A percentile compares a stretch with the other conserved stretches of the same genome.
These are phyloP conservation scores for Bradypodion pumilum DNA, from an alignment of 2,797 vertebrate genomes.

Conservation along the genomic window DNA sequence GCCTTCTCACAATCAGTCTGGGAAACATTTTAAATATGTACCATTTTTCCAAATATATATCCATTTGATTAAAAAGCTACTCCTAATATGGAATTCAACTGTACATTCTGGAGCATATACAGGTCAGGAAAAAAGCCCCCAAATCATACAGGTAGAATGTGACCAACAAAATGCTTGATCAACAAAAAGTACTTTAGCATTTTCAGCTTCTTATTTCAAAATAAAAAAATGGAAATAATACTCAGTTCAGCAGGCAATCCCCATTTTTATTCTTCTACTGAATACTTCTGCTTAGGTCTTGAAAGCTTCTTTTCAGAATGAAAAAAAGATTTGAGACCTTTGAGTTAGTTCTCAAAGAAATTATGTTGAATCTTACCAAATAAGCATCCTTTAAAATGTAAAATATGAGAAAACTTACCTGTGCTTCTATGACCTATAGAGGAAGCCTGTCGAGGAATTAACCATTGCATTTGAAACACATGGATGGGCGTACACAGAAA, in stretches of 20 bases:
- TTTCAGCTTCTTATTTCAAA: slow-evolving; percentile 30
- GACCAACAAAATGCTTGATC: not conserved
- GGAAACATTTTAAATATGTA: not conserved
- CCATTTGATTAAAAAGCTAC: slow-evolving; percentile 15
- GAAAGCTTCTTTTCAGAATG: slow-evolving; percentile 42
- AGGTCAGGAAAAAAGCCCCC: not conserved
- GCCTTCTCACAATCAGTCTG: slow-evolving; percentile 10
- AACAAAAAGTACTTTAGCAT: slow-evolving; percentile 3
- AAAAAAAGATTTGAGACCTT: slow-evolving; percentile 34
- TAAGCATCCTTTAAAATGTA: slow-evolving; percentile 38
- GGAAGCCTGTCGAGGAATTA: not conserved
- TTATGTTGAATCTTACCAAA: slow-evolving; percentile 39
- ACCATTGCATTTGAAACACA: slow-evolving; percentile 49
- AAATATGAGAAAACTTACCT: slow-evolving; percentile 19
- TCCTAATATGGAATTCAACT: slow-evolving; percentile 17
- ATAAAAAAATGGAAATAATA: slow-evolving; percentile 34
- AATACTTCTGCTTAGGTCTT: slow-evolving; percentile 11
- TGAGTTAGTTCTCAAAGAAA: slow-evolving; percentile 50
- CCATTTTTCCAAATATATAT: slow-evolving; percentile 1
- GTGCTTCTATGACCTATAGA: not conserved
- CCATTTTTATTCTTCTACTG: not conserved
- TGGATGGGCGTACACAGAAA: slow-evolving; percentile 18
- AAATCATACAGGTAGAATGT: not conserved
- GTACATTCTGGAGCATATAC: slow-evolving; percentile 29
- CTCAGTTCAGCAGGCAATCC: not conserved